Conservation (phyloP, 2,113 vertebrate genomes). For the Boulengeromyrus knoepffleri region DNA sequence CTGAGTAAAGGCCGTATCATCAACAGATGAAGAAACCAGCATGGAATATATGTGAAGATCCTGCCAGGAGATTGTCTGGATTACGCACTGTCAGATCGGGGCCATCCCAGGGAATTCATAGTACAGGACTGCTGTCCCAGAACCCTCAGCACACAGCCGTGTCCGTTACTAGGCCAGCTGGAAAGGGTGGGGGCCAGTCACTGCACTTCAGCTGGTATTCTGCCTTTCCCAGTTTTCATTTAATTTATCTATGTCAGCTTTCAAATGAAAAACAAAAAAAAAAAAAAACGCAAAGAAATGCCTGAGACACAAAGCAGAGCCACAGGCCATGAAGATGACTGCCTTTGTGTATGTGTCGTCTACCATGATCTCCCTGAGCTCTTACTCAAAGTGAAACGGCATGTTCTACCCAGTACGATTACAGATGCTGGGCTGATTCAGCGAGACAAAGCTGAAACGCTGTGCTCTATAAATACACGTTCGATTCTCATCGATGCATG, state of each 20-base stretch:
- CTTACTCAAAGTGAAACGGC: neutral
- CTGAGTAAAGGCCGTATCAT: neutral
- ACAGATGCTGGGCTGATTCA: neutral
- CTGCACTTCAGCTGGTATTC: neutral
- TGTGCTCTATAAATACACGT: constrained; percentile 19
- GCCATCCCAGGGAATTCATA: neutral
- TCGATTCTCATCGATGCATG: constrained; percentile 19
- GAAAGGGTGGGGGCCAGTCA: neutral
- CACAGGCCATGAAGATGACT: neutral
- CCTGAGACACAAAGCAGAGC: neutral
- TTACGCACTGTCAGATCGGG: neutral
- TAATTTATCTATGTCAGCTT: constrained; percentile 16
- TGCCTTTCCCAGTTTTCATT: neutral
- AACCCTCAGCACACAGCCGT: neutral
- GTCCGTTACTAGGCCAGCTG: neutral
- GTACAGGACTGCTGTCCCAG: neutral
- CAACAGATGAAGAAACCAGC: neutral
- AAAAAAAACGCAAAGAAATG: neutral
- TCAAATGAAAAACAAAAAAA: constrained; percentile 33
- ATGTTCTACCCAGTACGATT: constrained; percentile 16
- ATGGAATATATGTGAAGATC: neutral
- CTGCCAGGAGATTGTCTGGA: neutral
- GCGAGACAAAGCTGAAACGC: constrained; percentile 14
- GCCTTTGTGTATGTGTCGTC: neutral
- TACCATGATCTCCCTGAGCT: neutral